A percentile compares a stretch with the other conserved stretches of the same genome.
phyloP scores from a whole-genome alignment of 2,888 invertebrate genomes.

The Clunio marinus region DNA sequence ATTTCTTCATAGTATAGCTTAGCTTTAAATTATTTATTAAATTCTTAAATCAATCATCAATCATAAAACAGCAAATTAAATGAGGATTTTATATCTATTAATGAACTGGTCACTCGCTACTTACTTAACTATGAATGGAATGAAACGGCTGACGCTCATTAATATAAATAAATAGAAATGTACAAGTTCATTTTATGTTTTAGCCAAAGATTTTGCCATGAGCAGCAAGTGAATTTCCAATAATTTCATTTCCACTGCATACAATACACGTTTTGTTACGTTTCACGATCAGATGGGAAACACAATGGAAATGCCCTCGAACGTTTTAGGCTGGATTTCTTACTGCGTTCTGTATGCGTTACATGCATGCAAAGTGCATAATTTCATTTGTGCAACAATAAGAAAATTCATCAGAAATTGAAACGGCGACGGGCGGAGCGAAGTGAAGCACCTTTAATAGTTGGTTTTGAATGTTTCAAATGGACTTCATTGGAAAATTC shows the following conservation, averaged over 20 bases:
- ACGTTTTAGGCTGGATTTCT: conserved; percentile 18
- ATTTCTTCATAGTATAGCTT: too few species aligned
- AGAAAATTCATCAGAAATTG: conserved; percentile 15
- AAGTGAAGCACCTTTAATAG: conserved; percentile 32
- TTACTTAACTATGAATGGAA: too few species aligned
- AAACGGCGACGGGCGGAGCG: conserved; percentile 27
- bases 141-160: too few species aligned
- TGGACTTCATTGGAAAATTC: background rate
- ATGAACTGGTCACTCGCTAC: too few species aligned
- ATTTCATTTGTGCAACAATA: background rate
- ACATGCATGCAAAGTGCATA: conserved; percentile 36
- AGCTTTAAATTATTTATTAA: too few species aligned
- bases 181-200: too few species aligned
- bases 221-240: background rate
- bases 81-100: too few species aligned
- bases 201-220: background rate
- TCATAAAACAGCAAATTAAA: too few species aligned
- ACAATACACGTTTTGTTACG: background rate
- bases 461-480: background rate
- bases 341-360: conserved; percentile 25
- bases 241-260: background rate
- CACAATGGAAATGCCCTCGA: conserved; percentile 30
- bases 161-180: too few species aligned
- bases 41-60: too few species aligned
- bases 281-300: conserved; percentile 26